phyloP scores from a whole-genome alignment of 2,797 vertebrate genomes.

The Poeciliopsis turneri region DNA sequence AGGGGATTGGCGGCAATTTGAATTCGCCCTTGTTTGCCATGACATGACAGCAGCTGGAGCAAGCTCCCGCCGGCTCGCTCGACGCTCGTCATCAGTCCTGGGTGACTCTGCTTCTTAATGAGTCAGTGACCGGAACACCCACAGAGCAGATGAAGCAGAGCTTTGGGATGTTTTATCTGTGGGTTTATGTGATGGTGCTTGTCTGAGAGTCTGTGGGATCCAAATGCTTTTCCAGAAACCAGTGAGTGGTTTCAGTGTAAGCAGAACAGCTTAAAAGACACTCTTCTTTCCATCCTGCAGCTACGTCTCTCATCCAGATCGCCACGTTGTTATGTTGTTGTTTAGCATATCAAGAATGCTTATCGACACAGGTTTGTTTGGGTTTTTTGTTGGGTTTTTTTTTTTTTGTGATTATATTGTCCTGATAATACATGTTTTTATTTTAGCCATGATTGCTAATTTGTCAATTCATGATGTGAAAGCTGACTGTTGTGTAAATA shows the following conservation, averaged over 20 bases:
- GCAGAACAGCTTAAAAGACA: constrained; percentile 19
- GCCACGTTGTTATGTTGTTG: neutral
- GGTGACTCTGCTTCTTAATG: constrained; percentile 54
- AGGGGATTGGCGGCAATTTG: neutral
- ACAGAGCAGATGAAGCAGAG: constrained; percentile 48
- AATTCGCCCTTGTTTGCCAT: constrained; percentile 28
- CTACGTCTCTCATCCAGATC: constrained; percentile 17
- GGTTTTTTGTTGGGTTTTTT: neutral
- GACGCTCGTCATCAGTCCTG: constrained; percentile 47
- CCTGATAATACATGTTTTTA: neutral
- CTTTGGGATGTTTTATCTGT: constrained; percentile 33
- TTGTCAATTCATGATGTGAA: neutral
- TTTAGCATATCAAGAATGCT: neutral
- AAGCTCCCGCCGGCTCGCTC: constrained; percentile 41
- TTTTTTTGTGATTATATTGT: neutral
- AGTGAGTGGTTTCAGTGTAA: constrained; percentile 57
- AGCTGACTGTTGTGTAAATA: no score
- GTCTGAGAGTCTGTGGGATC: constrained; percentile 37
- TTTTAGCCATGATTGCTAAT: neutral
- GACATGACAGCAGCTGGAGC: constrained; percentile 16
- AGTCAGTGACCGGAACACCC: constrained; percentile 68
- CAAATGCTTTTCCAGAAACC: constrained; percentile 46
- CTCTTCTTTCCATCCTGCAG: constrained; percentile 15
- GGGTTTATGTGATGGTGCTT: constrained; percentile 33
- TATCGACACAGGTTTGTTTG: neutral